These are phyloP conservation scores for Xenops minutus DNA, from an alignment of 2,797 vertebrate genomes.

Conservation along the genomic window DNA sequence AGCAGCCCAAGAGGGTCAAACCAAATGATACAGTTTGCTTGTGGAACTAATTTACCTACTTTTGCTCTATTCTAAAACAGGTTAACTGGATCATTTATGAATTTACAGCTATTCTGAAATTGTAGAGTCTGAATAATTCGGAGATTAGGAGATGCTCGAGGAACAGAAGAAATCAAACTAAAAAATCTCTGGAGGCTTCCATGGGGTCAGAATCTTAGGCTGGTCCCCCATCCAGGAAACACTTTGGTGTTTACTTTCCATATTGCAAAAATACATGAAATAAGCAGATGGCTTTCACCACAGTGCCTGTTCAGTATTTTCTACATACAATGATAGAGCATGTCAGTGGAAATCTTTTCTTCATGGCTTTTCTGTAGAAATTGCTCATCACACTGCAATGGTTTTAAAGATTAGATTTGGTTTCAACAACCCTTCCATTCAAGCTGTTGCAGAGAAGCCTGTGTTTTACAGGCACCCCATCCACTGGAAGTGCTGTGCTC, in stretches of 20 bases:
- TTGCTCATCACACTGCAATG: background rate
- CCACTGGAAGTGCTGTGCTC: background rate
- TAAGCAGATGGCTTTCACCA: background rate
- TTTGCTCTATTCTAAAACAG: background rate
- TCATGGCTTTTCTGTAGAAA: background rate
- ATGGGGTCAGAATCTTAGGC: background rate
- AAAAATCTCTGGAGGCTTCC: background rate
- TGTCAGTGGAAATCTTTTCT: background rate
- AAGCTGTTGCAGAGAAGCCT: background rate
- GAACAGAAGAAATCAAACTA: background rate
- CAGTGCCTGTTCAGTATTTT: background rate
- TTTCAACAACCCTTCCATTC: background rate
- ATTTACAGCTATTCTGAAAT: background rate
- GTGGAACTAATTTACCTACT: background rate
- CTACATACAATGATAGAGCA: rapidly evolving
- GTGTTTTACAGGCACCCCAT: background rate
- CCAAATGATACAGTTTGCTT: background rate
- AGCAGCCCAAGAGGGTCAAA: background rate
- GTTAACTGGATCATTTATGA: background rate
- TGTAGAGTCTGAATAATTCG: background rate
- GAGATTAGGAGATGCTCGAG: background rate
- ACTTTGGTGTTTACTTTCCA: background rate
- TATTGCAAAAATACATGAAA: background rate
- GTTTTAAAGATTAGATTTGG: background rate
- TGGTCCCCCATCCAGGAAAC: background rate